phyloP scores from a whole-genome alignment of 2,888 invertebrate genomes.

The Idaea dimidiata region DNA sequence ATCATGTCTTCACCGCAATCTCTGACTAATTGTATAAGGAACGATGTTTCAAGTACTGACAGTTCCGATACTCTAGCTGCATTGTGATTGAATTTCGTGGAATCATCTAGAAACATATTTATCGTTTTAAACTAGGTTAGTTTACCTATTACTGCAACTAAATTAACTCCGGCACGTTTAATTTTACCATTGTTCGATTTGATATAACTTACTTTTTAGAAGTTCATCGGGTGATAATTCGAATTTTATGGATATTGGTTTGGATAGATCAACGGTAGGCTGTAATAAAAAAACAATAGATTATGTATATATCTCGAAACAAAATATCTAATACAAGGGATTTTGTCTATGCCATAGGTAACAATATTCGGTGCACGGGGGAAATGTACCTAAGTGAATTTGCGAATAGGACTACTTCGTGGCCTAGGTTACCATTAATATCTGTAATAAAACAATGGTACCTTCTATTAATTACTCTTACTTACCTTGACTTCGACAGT shows the following conservation, averaged over 20 bases:
- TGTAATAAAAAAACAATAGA: conserved; percentile 37
- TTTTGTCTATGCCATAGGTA: too few relatives aligned
- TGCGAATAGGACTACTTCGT: too few relatives aligned
- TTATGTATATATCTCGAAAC: too few relatives aligned
- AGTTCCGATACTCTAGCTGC: conserved; percentile 57
- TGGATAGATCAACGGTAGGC: conserved; percentile 62
- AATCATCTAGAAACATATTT: conserved; percentile 38
- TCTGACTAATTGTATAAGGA: conserved; percentile 62
- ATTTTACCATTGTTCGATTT: background rate
- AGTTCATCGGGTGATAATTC: conserved; percentile 43
- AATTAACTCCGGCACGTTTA: background rate
- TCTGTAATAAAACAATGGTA: background rate
- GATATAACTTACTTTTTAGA: conserved; percentile 41
- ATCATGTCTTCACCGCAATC: conserved; percentile 79
- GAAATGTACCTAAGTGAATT: too few relatives aligned
- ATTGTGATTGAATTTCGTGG: conserved; percentile 34
- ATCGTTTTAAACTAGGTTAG: background rate
- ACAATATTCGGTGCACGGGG: too few relatives aligned
- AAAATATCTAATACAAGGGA: too few relatives aligned
- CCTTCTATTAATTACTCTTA: too few relatives aligned
- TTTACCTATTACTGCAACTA: background rate
- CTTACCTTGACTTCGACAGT: conserved; percentile 61
- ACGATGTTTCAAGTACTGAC: conserved; percentile 49
- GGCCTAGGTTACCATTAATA: too few relatives aligned
- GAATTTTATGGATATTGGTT: conserved; percentile 58